Evolutionary conservation across 2,797 vertebrate species (phyloP).

Genomic region (Acanthopagrus latus): DNA sequence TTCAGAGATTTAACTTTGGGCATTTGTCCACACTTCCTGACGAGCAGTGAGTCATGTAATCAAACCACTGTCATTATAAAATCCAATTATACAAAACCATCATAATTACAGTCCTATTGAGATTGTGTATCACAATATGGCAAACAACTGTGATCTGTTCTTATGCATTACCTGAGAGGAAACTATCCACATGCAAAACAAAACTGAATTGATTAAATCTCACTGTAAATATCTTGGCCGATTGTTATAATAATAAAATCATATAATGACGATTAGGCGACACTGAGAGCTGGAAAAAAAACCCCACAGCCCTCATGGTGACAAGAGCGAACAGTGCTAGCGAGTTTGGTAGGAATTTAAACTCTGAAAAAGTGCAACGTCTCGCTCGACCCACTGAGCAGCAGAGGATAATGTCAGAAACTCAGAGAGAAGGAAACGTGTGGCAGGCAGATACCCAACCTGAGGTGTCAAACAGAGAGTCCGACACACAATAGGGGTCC

Average conservation of each 20-base stretch:
- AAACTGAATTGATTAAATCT: too few relatives aligned
- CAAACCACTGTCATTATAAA: background rate
- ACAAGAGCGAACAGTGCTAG: background rate
- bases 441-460: constrained; percentile 69
- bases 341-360: background rate
- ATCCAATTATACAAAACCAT: background rate
- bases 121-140: background rate
- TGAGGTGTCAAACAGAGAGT: constrained; percentile 78
- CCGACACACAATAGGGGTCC: constrained; percentile 78
- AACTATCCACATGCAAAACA: background rate
- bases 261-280: background rate
- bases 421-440: constrained; percentile 22
- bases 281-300: background rate
- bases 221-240: background rate
- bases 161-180: background rate
- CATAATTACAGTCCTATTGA: too few relatives aligned
- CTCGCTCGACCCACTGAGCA: constrained; percentile 7
- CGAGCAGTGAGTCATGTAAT: background rate
- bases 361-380: background rate
- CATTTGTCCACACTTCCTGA: background rate
- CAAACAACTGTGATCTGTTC: background rate
- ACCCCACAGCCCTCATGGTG: background rate
- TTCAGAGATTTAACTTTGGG: background rate
- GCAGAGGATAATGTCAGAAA: constrained; percentile 19
- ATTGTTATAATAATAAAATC: background rate